These are phyloP conservation scores for Epinotia brunnichana DNA, from an alignment of 2,888 invertebrate genomes.

Conservation along the genomic window DNA sequence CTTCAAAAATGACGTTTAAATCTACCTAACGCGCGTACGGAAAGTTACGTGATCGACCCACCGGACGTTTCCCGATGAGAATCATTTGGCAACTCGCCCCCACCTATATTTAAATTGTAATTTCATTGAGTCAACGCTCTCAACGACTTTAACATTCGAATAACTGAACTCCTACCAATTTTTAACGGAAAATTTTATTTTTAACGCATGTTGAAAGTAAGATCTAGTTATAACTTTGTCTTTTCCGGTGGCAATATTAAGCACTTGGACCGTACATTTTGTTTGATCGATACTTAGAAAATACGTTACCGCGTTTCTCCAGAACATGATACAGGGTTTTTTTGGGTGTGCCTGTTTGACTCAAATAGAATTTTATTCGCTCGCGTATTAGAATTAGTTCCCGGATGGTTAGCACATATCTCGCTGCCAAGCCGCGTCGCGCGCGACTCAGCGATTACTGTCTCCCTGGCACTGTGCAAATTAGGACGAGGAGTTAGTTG, in stretches of 20 bases:
- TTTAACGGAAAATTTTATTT: constrained; percentile 12
- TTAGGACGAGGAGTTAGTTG: no score
- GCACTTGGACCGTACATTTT: background rate
- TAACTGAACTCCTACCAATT: constrained; percentile 66
- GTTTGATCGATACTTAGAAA: background rate
- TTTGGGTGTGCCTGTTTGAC: no score
- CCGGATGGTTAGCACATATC: background rate
- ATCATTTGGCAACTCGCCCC: constrained; percentile 80
- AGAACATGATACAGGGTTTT: no score
- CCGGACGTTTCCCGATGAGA: constrained; percentile 72
- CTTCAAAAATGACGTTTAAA: no score
- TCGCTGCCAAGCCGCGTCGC: no score
- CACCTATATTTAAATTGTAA: constrained; percentile 82
- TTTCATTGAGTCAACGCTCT: constrained; percentile 82
- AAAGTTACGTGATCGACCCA: no score
- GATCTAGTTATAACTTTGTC: no score
- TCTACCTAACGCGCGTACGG: no score
- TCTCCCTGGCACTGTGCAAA: no score
- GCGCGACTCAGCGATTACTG: no score
- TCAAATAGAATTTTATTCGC: no score
- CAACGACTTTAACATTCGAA: constrained; percentile 71
- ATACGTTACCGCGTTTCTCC: no score
- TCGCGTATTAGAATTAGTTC: background rate
- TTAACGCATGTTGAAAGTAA: constrained; percentile 26
- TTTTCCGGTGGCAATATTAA: background rate